Evolutionary conservation across 2,797 vertebrate genomes (phyloP), one percentile per base, ranked within the genome.

Genomic region (Cheirogaleus major): DNA sequence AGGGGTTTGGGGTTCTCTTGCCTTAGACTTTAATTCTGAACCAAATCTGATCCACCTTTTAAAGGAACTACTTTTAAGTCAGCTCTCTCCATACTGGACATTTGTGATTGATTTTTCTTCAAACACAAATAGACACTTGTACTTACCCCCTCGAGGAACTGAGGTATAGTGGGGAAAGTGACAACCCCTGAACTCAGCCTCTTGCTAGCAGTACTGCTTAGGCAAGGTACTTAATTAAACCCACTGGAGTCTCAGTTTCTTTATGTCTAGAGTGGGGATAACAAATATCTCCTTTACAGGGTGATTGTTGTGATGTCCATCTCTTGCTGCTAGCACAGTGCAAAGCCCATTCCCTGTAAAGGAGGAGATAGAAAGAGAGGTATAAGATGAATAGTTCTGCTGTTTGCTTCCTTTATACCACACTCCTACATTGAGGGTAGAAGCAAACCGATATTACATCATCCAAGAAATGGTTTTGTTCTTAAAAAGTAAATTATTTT

Each of bases 1-100:
- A 93, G 59, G 38, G 11, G 8, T 23, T 41, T 86, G 65, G 7
- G 14, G 4, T 9, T 43, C 55, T 95, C 38, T 84, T 87, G 23
- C 38, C 52, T 89, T 63, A 32, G 22, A 89, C 25, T 89, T 96
- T 73, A 82, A 75, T 57, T 92, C 78, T 48, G 41, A 96, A 82
- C 13, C 27, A 86, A 83, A 84, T 87, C 65, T 32, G 69, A 63
- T 22, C 48, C 2, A 30, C 15, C 65, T 89, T 92, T 57, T n/a
- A 81, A 35, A 90, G 38, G 73, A 88, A 73, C 38, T 82, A 22
- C 11, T 86, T 93, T 91, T 30, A 90, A 91, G 45, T 75, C n/a
- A 4, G 0, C 13, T 80, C 75, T 95, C 79, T 90, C 50, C 14
- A 43, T 69, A 67, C 10, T 30, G 35, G 52, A 75, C 7, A 52